Evolutionary conservation across 2,113 vertebrate genomes (phyloP).

Genomic region (Thalassoma bifasciatum): DNA sequence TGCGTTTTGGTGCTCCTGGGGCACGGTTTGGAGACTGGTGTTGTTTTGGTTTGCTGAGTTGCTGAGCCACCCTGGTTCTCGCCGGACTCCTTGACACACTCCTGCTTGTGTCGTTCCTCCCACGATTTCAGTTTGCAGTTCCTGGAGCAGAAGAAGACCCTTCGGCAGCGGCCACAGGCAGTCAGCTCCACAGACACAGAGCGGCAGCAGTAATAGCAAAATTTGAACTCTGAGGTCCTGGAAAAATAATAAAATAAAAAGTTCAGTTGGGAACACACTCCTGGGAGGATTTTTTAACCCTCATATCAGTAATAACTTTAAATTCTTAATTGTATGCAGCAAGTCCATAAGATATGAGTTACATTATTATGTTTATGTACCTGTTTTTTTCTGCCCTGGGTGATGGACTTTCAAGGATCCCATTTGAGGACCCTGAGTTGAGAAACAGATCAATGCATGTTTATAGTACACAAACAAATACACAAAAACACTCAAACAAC

Average conservation of each 20-base stretch:
- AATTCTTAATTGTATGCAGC: too few species aligned
- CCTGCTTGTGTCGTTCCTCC: conserved; percentile 81
- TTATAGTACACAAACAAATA: conserved; percentile 1
- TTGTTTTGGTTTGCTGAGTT: not conserved
- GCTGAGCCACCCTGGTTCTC: conserved; percentile 1
- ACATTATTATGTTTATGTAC: conserved; percentile 16
- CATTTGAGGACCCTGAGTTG: not conserved
- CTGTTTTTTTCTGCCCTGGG: not conserved
- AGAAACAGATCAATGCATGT: not conserved
- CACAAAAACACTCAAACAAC: not conserved
- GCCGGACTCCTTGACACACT: conserved; percentile 78
- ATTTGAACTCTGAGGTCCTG: conserved; percentile 82
- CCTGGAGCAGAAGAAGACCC: conserved; percentile 85
- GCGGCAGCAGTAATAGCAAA: conserved; percentile 88
- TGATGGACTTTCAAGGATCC: not conserved
- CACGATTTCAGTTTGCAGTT: conserved; percentile 84
- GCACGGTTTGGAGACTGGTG: not conserved
- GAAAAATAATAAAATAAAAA: conserved; percentile 6
- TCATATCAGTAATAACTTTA: not conserved
- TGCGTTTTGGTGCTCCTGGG: not conserved
- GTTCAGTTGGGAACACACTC: not conserved
- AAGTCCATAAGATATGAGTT: not conserved
- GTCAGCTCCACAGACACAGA: conserved; percentile 81
- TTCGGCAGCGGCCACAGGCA: conserved; percentile 80
- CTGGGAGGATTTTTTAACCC: not conserved